Percentiles rank a stretch among this genome's conserved stretches.
phyloP scores from a whole-genome alignment of 2,113 vertebrate genomes.

The Plecturocebus donacophilus region DNA sequence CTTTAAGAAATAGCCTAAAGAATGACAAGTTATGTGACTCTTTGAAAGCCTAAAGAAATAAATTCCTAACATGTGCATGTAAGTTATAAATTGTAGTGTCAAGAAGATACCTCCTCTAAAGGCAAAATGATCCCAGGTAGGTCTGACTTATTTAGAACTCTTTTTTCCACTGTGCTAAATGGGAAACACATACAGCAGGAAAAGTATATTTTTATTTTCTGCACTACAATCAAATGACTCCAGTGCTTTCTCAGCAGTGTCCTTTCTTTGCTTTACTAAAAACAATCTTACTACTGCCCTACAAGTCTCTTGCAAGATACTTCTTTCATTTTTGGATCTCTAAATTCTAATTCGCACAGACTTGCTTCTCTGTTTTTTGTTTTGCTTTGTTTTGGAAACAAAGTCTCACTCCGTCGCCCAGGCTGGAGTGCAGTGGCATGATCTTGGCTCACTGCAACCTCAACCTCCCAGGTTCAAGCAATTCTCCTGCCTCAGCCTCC shows the following conservation, averaged over 20 bases:
- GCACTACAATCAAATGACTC: not conserved
- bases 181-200: not conserved
- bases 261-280: not conserved
- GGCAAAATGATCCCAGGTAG: not conserved
- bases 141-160: not conserved
- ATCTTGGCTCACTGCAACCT: no score
- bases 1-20: not conserved
- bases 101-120: not conserved
- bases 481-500: no score
- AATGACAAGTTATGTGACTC: not conserved
- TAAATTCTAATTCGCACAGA: not conserved
- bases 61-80: not conserved
- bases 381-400: no score
- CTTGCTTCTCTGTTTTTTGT: not conserved
- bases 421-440: no score
- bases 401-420: no score
- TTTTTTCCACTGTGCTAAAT: not conserved
- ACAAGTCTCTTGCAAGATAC: not conserved
- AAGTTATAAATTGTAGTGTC: not conserved
- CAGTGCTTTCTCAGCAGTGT: not conserved
- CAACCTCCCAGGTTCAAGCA: no score
- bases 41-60: not conserved
- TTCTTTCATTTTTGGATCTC: not conserved
- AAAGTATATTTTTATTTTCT: not conserved
- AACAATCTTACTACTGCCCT: not conserved